These are phyloP conservation scores for Protomyctophum bolini DNA, from an alignment of 2,113 vertebrate genomes.

Conservation along the genomic window DNA sequence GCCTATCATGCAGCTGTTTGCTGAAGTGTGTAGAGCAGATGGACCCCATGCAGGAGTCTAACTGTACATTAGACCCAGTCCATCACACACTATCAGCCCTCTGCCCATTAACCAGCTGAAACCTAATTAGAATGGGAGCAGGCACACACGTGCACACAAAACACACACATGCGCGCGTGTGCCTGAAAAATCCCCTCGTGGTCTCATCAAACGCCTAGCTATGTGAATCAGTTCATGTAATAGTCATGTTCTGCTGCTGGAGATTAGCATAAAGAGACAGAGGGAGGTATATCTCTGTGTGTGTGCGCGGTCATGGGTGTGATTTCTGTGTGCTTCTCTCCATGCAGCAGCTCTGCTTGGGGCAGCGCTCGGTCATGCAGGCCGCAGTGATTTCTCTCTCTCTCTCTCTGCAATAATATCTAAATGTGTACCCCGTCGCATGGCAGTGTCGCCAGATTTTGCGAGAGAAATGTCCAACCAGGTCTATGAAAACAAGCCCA, in stretches of 20 bases:
- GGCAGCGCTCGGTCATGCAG: not conserved
- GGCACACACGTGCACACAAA: not conserved
- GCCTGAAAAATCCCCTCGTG: constrained; percentile 7
- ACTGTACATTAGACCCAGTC: constrained; percentile 38
- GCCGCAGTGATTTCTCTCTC: constrained; percentile 8
- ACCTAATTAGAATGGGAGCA: constrained; percentile 39
- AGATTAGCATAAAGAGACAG: not conserved
- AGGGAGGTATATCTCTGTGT: not conserved
- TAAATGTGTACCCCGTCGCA: no score
- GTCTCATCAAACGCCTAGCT: constrained; percentile 10
- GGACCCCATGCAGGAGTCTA: no score
- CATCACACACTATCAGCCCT: constrained; percentile 47
- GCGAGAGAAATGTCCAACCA: no score
- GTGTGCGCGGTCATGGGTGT: not conserved
- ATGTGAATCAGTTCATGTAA: constrained; percentile 15
- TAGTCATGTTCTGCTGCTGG: constrained; percentile 19
- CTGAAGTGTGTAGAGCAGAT: no score
- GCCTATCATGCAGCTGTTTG: no score
- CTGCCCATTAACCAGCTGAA: constrained; percentile 42
- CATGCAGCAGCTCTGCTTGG: not conserved
- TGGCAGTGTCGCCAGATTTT: no score
- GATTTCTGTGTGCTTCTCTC: not conserved
- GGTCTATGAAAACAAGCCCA: no score
- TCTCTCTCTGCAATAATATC: not conserved
- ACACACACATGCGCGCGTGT: not conserved